Conservation (phyloP, 2,888 invertebrate species). For the Craniophora ligustri region DNA sequence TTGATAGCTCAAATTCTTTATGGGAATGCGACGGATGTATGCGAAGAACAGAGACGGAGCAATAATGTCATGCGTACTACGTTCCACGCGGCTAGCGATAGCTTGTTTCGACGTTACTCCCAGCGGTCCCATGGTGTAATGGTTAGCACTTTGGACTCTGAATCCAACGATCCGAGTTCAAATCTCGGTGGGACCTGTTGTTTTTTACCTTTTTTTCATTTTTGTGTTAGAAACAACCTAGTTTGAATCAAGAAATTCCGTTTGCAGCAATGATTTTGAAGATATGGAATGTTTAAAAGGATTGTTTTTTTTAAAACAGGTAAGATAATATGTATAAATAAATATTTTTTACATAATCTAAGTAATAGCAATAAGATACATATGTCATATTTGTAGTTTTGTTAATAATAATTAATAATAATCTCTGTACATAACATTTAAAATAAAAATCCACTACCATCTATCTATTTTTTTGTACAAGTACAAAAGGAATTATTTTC, state of each 20-base stretch:
- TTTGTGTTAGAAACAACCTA: neutral
- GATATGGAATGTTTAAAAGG: no score
- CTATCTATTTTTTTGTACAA: no score
- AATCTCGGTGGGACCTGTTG: constrained; percentile 77
- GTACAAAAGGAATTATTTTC: no score
- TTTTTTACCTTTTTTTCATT: constrained; percentile 24
- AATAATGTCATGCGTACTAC: constrained; percentile 65
- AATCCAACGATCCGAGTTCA: constrained; percentile 81
- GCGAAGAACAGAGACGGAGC: constrained; percentile 14
- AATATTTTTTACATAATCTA: no score
- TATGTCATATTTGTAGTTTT: no score
- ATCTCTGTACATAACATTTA: no score
- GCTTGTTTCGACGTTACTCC: constrained; percentile 45
- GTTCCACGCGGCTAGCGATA: constrained; percentile 18
- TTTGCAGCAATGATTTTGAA: no score
- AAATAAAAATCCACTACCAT: no score
- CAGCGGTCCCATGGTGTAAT: constrained; percentile 73
- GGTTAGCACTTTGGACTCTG: constrained; percentile 86
- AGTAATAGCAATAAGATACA: neutral
- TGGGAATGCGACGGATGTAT: neutral
- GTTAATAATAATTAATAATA: no score
- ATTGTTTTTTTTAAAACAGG: no score
- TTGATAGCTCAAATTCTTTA: constrained; percentile 17
- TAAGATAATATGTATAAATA: no score
- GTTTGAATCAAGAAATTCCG: no score